A percentile compares a stretch with the other conserved stretches of the same genome.
Evolutionary conservation across 2,113 vertebrate genomes (phyloP).

Genomic region (Butastur rufipennis): DNA sequence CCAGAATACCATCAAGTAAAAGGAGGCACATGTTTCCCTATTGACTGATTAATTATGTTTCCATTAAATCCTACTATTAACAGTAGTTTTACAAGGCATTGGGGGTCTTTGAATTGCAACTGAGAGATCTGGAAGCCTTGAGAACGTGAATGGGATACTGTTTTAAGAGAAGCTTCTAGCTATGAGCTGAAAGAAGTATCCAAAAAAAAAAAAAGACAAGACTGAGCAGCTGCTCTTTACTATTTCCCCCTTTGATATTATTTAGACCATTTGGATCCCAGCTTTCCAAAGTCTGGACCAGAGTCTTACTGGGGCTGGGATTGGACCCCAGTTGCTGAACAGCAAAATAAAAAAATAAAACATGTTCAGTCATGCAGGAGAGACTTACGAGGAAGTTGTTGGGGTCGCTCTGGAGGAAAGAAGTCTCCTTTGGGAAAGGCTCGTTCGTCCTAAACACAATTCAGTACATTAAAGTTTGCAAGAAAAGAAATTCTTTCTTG

Average conservation of each 20-base stretch:
- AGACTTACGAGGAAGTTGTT: conserved; percentile 92
- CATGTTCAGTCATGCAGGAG: background rate
- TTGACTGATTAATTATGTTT: rapidly evolving
- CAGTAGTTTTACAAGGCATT: background rate
- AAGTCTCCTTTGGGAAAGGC: conserved; percentile 94
- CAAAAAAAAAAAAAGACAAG: background rate
- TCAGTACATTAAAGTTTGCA: background rate
- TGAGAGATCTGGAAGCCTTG: background rate
- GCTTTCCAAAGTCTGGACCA: background rate
- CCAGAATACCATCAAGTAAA: background rate
- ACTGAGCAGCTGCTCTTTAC: background rate
- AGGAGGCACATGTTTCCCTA: background rate
- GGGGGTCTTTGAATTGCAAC: background rate
- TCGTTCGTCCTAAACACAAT: conserved; percentile 85
- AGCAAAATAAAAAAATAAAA: background rate
- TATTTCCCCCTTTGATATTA: background rate
- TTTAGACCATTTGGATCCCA: background rate
- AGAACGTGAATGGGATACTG: background rate
- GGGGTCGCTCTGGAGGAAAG: conserved; percentile 86
- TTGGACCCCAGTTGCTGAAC: background rate
- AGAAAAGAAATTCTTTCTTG: background rate
- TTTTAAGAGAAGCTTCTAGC: conserved; percentile 20
- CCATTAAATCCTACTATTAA: background rate
- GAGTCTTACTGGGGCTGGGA: background rate
- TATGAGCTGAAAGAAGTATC: background rate